Percentiles rank a stretch among this genome's conserved stretches.
These are phyloP conservation scores for Furcula furcula DNA, from an alignment of 2,888 invertebrate genomes.

Conservation along the genomic window DNA sequence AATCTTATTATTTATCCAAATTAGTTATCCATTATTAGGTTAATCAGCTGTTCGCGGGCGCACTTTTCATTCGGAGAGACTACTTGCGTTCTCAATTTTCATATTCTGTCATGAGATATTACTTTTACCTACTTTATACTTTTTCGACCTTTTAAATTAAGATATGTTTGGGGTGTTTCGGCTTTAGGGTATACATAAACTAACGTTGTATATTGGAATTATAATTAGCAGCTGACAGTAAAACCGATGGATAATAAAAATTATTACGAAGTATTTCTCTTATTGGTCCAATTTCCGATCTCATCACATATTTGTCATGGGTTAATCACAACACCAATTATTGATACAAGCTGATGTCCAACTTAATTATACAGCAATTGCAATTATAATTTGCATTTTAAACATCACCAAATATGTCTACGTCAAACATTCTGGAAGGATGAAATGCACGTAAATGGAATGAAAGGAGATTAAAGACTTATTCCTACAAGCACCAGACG, in stretches of 20 bases:
- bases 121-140: too few species aligned
- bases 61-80: too few species aligned
- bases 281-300: constrained; percentile 65
- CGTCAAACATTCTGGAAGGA: constrained; percentile 27
- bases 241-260: constrained; percentile 4
- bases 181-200: too few species aligned
- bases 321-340: constrained; percentile 43
- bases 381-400: constrained; percentile 10
- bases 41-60: too few species aligned
- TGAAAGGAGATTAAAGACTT: constrained; percentile 64
- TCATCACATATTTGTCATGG: constrained; percentile 51
- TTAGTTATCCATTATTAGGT: too few species aligned
- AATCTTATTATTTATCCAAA: too few species aligned
- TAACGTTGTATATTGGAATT: too few species aligned
- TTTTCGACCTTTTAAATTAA: too few species aligned
- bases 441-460: constrained; percentile 67
- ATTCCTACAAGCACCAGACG: constrained; percentile 77
- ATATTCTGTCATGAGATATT: too few species aligned
- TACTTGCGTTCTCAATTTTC: too few species aligned
- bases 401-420: constrained; percentile 15
- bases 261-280: constrained; percentile 22
- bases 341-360: constrained; percentile 19
- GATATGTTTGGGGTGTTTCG: too few species aligned
- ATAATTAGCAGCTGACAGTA: too few species aligned
- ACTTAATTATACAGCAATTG: constrained; percentile 13